Evolutionary conservation across 2,888 invertebrate species (phyloP), one percentile per base, ranked within the genome.

Genomic region (Phanerotoma sp.): DNA sequence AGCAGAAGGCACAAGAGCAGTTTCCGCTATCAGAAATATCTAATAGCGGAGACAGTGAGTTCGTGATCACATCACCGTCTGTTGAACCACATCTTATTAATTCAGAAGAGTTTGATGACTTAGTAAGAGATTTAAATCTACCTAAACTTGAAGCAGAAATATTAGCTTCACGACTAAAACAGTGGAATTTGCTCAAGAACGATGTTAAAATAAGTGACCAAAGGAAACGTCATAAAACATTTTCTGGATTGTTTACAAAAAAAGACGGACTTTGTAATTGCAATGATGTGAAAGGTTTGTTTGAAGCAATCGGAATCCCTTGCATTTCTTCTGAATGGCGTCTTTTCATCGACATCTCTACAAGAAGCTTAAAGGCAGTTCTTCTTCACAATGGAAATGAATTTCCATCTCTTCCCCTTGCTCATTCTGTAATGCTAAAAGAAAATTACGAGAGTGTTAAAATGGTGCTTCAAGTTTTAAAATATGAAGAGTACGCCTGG

Each of bases 381-480:
- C 35, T 49, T 35, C 28, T 54, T 18, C 49, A 54, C 49, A 54
- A 49, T 32, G 44, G 37, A 37, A 54, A 54, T 35, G 21, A 57
- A 57, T 65, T 62, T 46, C 63, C 68, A 42, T 62, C 66, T 51
- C 52, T 69, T 61, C 66, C 71, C 9, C 33, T 73, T 10, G 70
- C 63, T 16, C 64, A 72, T 58, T 67, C 66, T 22, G 65, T 65
- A 58, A 51, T 60, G 13, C 57, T 68, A 4, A 67, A 70, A 59
- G 68, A 71, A 63, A 62, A 57, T 54, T 71, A 71, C 54, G 56
- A 67, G 13, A 70, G 61, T 58, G 61, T 71, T n/a, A 65, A 66
- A 64, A 65, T 65, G 22, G 18, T 68, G 33, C 55, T 70, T 11
- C 22, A 64, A 38, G 42, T 25, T n/a, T 25, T 66, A 51, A 66